Percentiles rank a stretch among this genome's conserved stretches.
These are phyloP conservation scores for Ochropacha duplaris DNA, from an alignment of 2,888 invertebrate genomes.

Conservation along the genomic window DNA sequence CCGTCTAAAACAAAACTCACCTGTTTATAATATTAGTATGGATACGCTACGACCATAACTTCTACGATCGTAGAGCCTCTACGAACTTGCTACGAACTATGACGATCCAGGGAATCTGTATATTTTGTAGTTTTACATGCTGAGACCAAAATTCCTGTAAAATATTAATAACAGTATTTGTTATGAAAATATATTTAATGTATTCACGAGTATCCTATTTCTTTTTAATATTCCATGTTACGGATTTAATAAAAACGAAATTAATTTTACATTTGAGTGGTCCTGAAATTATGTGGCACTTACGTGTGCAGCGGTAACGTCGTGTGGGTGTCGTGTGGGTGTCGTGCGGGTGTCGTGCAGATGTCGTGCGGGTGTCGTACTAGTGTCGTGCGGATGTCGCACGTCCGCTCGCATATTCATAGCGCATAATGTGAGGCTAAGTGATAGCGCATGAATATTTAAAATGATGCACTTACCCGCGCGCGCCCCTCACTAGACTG, in stretches of 20 bases:
- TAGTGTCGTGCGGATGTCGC: conserved; percentile 3
- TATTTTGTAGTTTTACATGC: too few relatives aligned
- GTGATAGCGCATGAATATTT: conserved; percentile 41
- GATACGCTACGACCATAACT: not conserved
- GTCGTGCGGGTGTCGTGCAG: not conserved
- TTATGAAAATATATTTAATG: not conserved
- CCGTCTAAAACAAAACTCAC: too few relatives aligned
- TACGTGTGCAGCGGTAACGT: not conserved
- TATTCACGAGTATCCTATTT: too few relatives aligned
- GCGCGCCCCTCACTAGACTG: not conserved
- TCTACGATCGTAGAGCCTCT: not conserved
- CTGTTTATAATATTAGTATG: too few relatives aligned
- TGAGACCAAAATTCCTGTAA: too few relatives aligned
- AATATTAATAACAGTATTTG: too few relatives aligned
- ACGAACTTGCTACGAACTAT: not conserved
- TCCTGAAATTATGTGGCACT: not conserved
- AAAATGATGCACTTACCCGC: conserved; percentile 32
- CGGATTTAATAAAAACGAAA: not conserved
- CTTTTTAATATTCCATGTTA: not conserved
- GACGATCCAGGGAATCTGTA: not conserved
- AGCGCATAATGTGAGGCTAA: conserved; percentile 36
- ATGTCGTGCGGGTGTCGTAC: not conserved
- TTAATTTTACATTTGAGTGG: not conserved
- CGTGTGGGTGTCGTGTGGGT: not conserved
- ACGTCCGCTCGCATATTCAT: conserved; percentile 39